Conservation (phyloP, 2,113 vertebrate genomes). For the Patagioenas fasciata region DNA sequence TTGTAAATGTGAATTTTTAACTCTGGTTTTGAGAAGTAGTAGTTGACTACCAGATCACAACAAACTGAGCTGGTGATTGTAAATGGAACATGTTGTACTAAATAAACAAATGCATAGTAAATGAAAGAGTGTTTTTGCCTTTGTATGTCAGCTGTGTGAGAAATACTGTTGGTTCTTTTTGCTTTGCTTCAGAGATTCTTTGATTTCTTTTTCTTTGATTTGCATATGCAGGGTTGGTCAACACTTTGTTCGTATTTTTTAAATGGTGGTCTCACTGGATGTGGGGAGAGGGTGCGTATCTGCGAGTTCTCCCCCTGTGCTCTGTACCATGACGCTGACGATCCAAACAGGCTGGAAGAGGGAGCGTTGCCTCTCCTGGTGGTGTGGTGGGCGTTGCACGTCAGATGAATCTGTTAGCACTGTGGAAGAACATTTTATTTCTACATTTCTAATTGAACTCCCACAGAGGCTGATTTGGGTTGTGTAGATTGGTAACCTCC, state of each 20-base stretch:
- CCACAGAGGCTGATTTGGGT: neutral
- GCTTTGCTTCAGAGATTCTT: neutral
- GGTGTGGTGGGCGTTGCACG: too few species aligned
- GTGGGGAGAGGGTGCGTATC: neutral
- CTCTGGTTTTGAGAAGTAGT: neutral
- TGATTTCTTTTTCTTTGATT: neutral
- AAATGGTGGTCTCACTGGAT: fast-evolving
- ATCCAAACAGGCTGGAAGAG: neutral
- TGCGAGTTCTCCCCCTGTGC: neutral
- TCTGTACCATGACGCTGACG: fast-evolving
- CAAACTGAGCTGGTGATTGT: neutral
- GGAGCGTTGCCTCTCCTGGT: neutral
- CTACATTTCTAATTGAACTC: neutral
- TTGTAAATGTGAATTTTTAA: neutral
- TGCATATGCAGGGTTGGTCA: neutral
- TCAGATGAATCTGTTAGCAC: neutral
- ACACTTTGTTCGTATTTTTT: neutral
- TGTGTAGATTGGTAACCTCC: neutral
- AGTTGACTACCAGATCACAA: neutral
- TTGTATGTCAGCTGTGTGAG: neutral
- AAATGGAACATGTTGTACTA: fast-evolving
- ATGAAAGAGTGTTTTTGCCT: neutral
- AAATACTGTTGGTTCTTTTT: neutral
- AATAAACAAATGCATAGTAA: neutral
- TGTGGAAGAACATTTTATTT: neutral